Base-by-base conservation (phyloP, 1,140 invertebrate genomes). In the Carcinoscorpius rotundicauda region DNA sequence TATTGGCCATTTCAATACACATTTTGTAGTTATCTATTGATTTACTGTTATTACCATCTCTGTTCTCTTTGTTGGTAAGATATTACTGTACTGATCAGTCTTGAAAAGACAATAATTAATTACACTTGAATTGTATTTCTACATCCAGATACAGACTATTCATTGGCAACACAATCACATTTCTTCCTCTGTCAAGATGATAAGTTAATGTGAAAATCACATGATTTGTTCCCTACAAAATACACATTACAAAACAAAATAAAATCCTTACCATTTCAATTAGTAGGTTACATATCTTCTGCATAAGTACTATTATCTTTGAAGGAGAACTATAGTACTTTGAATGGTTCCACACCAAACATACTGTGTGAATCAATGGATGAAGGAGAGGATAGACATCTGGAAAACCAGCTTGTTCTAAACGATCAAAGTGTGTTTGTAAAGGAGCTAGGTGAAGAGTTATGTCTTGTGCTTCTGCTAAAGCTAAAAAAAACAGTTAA, bases 401-500 rank as follows among this genome's bases (percentile, higher is more conserved):
- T 48, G 85, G 82, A 73, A 93, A 93, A 71, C 92, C 89, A 3
- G 84, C 86, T 75, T 91, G 88, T 79, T 95, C 91, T 29, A 97
- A 74, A 11, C 82, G 79, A 9, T 52, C 5, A 72, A 97, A 86
- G 71, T 87, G 86, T 71, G 85, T 86, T 62, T 84, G 83, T 62
- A 97, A 77, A 3, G 93, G 92, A 69, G 87, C 87, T 64, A 97
- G 77, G 77, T 94, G 89, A 59, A 91, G 77, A 58, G 87, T 85
- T 71, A 97, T 93, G 74, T 97, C 92, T 73, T 87, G 86, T 6
- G 93, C 89, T 80, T 97, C 93, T 1, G 87, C 86, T 60, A 97
- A 78, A 52, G 91, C 88, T 83, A 29, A 29, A 29, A 29, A 72
- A 53, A 64, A 55, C 55, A 61, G 10, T 56, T 58, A 49, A 9